phyloP scores from a whole-genome alignment of 1,140 invertebrate genomes.

The Penaeus japonicus region DNA sequence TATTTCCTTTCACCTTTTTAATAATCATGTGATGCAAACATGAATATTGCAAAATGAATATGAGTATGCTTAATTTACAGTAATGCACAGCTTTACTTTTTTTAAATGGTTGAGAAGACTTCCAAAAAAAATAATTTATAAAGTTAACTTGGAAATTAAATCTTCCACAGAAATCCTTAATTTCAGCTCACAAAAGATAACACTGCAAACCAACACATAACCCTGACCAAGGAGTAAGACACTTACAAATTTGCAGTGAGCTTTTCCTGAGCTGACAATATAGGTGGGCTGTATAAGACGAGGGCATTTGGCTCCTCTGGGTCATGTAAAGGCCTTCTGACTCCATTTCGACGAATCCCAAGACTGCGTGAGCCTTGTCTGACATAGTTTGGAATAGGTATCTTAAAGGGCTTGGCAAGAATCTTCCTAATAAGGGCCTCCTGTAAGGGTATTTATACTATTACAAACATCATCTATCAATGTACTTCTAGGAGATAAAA shows the following conservation, averaged over 20 bases:
- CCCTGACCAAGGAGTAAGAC: not conserved
- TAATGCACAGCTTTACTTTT: too few species aligned
- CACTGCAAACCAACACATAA: not conserved
- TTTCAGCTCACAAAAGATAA: not conserved
- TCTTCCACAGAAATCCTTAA: not conserved
- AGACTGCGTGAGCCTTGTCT: conserved; percentile 70
- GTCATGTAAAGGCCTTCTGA: conserved; percentile 85
- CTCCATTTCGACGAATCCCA: conserved; percentile 76
- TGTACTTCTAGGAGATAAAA: not conserved
- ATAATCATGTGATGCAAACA: not conserved
- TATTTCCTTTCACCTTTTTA: not conserved
- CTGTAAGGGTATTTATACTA: conserved; percentile 63
- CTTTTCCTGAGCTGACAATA: conserved; percentile 82
- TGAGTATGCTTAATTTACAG: too few species aligned
- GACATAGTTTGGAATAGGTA: conserved; percentile 90
- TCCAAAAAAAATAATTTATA: not conserved
- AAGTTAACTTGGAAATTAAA: not conserved
- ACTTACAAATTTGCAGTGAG: conserved; percentile 73
- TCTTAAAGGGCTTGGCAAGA: conserved; percentile 89
- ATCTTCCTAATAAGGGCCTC: conserved; percentile 83
- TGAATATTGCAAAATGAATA: not conserved
- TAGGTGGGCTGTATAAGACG: conserved; percentile 86
- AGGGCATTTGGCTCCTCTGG: conserved; percentile 93
- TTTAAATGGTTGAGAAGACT: not conserved
- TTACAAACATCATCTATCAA: not conserved